Conservation (phyloP, 2,113 vertebrate genomes). For the Misgurnus anguillicaudatus region DNA sequence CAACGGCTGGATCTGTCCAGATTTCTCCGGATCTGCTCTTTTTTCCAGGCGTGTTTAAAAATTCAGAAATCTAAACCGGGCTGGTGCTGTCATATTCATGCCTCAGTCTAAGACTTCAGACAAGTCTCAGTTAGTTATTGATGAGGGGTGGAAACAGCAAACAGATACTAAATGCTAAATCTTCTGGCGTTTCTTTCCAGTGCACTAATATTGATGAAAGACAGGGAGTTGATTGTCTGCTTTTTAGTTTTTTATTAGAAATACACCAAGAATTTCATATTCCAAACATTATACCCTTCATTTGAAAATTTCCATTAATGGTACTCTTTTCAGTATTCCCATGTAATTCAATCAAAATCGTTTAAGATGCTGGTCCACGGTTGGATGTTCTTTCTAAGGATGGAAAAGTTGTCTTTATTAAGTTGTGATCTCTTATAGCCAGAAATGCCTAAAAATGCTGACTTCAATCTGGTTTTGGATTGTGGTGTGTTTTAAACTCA, state of each 20-base stretch:
- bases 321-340: neutral
- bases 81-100: slow-evolving; percentile 1
- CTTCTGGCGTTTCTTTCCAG: slow-evolving; percentile 3
- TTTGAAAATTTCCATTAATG: neutral
- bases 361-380: neutral
- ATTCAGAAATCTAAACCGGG: neutral
- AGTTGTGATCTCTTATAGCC: neutral
- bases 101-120: neutral
- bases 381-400: neutral
- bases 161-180: slow-evolving; percentile 1
- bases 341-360: neutral
- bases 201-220: neutral
- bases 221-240: neutral
- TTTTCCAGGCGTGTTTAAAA: neutral
- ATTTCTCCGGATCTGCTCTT: neutral
- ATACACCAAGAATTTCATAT: neutral
- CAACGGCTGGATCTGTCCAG: neutral
- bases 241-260: neutral
- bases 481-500: no score
- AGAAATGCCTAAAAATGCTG: neutral
- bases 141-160: neutral
- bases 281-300: neutral
- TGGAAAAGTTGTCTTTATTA: neutral
- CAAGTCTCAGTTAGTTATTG: neutral
- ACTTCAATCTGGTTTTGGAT: no score